phyloP scores from a whole-genome alignment of 2,888 invertebrate species.

The Plebejus argus region DNA sequence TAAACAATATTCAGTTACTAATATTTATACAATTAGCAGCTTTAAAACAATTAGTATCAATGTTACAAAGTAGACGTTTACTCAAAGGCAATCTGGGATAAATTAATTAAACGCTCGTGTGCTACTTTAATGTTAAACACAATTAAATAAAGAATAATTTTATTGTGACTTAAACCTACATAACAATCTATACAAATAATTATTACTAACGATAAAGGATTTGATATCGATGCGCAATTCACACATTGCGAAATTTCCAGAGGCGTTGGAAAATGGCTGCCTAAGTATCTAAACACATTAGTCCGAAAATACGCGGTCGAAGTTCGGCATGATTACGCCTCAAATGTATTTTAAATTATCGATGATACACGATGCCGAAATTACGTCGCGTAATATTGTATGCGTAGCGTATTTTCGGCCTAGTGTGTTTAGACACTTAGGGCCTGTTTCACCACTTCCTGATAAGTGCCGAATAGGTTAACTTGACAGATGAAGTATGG shows the following conservation, averaged over 20 bases:
- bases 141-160: neutral
- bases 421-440: no score
- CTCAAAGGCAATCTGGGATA: no score
- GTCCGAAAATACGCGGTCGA: no score
- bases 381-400: no score
- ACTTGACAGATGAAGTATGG: no score
- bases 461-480: no score
- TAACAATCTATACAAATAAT: neutral
- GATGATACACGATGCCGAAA: no score
- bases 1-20: neutral
- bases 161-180: constrained; percentile 19
- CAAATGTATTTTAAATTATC: no score
- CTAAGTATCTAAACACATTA: no score
- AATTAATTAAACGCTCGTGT: neutral
- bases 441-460: no score
- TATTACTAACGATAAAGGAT: neutral
- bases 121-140: neutral
- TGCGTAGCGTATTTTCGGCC: no score
- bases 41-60: neutral
- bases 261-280: neutral
- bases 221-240: neutral
- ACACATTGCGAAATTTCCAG: neutral
- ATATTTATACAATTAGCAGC: neutral
- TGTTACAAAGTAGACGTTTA: neutral
- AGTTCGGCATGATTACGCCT: no score